Conservation (phyloP, 2,797 vertebrate species). For the Enteromius viviparus region DNA sequence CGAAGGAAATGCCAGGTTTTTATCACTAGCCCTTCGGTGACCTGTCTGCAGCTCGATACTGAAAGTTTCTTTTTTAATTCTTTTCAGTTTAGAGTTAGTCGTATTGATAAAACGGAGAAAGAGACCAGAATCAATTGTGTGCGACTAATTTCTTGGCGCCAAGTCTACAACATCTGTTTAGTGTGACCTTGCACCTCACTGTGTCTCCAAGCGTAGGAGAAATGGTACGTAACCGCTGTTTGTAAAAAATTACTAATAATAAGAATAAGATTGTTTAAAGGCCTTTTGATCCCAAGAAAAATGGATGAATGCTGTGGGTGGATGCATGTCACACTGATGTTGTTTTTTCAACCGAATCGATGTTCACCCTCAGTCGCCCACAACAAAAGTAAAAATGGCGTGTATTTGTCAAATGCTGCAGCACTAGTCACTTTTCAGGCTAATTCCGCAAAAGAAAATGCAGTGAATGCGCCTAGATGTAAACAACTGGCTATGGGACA, state of each 20-base stretch:
- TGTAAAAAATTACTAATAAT: constrained; percentile 52
- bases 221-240: constrained; percentile 47
- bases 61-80: constrained; percentile 56
- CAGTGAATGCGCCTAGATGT: constrained; percentile 69
- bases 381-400: constrained; percentile 70
- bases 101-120: constrained; percentile 45
- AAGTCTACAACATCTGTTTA: constrained; percentile 38
- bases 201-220: constrained; percentile 28
- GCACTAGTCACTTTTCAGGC: constrained; percentile 65
- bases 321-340: constrained; percentile 49
- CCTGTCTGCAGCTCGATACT: constrained; percentile 65
- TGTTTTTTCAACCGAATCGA: constrained; percentile 44
- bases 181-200: constrained; percentile 41
- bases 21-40: constrained; percentile 67
- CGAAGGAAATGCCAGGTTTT: constrained; percentile 72
- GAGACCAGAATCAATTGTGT: constrained; percentile 37
- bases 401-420: constrained; percentile 70
- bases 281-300: constrained; percentile 25
- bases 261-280: constrained; percentile 51
- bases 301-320: constrained; percentile 67
- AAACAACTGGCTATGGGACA: constrained; percentile 81
- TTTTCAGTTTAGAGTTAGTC: constrained; percentile 39
- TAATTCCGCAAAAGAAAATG: constrained; percentile 62
- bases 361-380: constrained; percentile 71
- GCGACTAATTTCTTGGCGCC: constrained; percentile 45